Evolutionary conservation across 2,113 vertebrate species (phyloP).

Genomic region (Saguinus imperator): DNA sequence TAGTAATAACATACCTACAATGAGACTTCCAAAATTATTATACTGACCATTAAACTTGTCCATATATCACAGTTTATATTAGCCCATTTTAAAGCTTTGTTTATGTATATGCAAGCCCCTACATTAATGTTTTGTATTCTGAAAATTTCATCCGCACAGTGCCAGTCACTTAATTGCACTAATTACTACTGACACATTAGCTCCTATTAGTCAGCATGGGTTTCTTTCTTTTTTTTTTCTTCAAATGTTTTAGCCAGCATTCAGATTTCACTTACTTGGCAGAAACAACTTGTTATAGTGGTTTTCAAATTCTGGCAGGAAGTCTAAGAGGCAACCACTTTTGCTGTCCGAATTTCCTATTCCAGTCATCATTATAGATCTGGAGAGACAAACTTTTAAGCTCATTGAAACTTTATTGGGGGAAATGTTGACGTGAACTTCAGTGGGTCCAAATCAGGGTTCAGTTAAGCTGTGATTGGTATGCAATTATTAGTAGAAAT

Average conservation of each 20-base stretch:
- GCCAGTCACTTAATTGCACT: slow-evolving; percentile 84
- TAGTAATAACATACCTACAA: not conserved
- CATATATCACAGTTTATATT: slow-evolving; percentile 50
- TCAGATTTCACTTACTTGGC: slow-evolving; percentile 85
- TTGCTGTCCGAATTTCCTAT: slow-evolving; percentile 77
- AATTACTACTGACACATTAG: slow-evolving; percentile 88
- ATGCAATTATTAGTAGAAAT: slow-evolving; percentile 8
- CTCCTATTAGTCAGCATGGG: slow-evolving; percentile 83
- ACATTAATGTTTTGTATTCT: slow-evolving; percentile 76
- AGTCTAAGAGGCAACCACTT: slow-evolving; percentile 63
- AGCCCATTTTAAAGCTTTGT: slow-evolving; percentile 74
- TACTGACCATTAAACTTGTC: not conserved
- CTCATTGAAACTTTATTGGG: slow-evolving; percentile 64
- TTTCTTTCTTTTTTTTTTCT: slow-evolving; percentile 60
- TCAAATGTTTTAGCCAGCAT: slow-evolving; percentile 83
- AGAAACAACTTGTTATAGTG: slow-evolving; percentile 75
- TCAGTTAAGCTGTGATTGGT: slow-evolving; percentile 43
- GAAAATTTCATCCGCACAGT: slow-evolving; percentile 78
- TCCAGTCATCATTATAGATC: slow-evolving; percentile 82
- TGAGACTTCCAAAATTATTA: slow-evolving; percentile 18
- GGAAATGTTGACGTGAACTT: slow-evolving; percentile 63
- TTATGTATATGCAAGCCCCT: slow-evolving; percentile 76
- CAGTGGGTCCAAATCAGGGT: not conserved
- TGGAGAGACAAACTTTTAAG: slow-evolving; percentile 81
- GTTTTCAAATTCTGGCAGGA: slow-evolving; percentile 84